These are phyloP conservation scores for Drosophila guanche DNA, from an alignment of 1,140 invertebrate genomes.

Conservation along the genomic window DNA sequence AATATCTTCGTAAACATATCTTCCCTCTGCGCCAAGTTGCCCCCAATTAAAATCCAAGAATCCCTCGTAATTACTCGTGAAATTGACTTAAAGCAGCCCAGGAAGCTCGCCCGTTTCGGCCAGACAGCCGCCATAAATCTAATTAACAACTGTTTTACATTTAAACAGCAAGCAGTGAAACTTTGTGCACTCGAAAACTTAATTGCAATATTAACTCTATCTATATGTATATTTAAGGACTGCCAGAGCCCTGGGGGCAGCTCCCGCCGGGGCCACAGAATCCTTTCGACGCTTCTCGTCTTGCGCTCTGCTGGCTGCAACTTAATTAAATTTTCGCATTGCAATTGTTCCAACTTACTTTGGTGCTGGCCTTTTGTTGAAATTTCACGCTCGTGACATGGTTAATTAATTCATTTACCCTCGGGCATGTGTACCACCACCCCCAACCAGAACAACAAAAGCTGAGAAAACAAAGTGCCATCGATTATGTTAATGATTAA, in stretches of 20 bases:
- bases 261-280: slow-evolving; percentile 18
- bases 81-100: slow-evolving; percentile 11
- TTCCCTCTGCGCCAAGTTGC: not conserved
- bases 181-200: slow-evolving; percentile 50
- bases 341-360: slow-evolving; percentile 61
- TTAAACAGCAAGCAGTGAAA: slow-evolving; percentile 29
- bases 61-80: not conserved
- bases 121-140: slow-evolving; percentile 45
- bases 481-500: slow-evolving; percentile 71
- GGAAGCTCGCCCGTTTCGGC: not conserved
- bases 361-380: slow-evolving; percentile 61
- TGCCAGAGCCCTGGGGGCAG: slow-evolving; percentile 7
- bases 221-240: slow-evolving; percentile 14
- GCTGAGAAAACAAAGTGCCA: slow-evolving; percentile 63
- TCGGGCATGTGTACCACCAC: slow-evolving; percentile 27
- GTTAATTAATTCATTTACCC: slow-evolving; percentile 78
- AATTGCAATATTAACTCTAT: slow-evolving; percentile 69
- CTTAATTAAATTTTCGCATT: slow-evolving; percentile 77
- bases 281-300: slow-evolving; percentile 9
- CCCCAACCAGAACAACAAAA: slow-evolving; percentile 14
- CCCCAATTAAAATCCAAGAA: too few species aligned
- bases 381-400: slow-evolving; percentile 72
- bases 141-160: slow-evolving; percentile 64
- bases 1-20: not conserved
- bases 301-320: slow-evolving; percentile 36